Base-by-base conservation (phyloP, 2,797 vertebrate species). In the Xyrichtys novacula region DNA sequence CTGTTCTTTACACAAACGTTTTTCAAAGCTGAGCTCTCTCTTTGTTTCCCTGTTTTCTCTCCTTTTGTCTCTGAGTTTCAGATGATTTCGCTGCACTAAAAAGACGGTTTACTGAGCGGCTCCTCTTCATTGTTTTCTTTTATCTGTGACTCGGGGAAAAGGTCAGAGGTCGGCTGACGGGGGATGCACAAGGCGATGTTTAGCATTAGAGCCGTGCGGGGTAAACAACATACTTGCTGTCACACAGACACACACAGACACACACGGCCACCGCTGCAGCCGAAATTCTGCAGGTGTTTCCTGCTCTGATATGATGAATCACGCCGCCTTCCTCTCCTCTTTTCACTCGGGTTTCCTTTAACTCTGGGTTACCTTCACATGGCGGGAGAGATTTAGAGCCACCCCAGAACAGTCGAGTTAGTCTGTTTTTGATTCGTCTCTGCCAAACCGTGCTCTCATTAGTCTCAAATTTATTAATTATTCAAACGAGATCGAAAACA, bases 251-350 rank as follows among this genome's bases (percentile, higher is more conserved):
- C 53, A 63, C 70, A 72, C 57, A 50, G 31, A 32, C 20, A 43
- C 64, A 65, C 29, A 34, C 19, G 49, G 3, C 23, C 32, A 29
- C 14, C 71, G 26, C 42, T 9, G 23, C 71, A 54, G 73, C 28
- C 43, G 54, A 78, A 64, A 80, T 39, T 57, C 67, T 63, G 81
- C 91, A 91, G 91, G 85, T 92, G 91, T 84, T 91, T 92, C 91
- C 91, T 91, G 87, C 80, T 76, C 78, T 77, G 81, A 88, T 84
- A 58, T 66, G 78, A 88, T 85, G 76, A 90, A 85, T 90, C 83
- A 81, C 28, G 32, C 56, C 10, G 68, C 74, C 84, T 90, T 92
- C 89, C 90, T 79, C 73, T 67, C 23, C 36, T 73, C 65, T 70
- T 84, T 88, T 83, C 68, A 60, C 58, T 69, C 74, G 80, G 54